Base-by-base conservation (phyloP, 2,888 invertebrate species). In the Trichogramma evanescens region DNA sequence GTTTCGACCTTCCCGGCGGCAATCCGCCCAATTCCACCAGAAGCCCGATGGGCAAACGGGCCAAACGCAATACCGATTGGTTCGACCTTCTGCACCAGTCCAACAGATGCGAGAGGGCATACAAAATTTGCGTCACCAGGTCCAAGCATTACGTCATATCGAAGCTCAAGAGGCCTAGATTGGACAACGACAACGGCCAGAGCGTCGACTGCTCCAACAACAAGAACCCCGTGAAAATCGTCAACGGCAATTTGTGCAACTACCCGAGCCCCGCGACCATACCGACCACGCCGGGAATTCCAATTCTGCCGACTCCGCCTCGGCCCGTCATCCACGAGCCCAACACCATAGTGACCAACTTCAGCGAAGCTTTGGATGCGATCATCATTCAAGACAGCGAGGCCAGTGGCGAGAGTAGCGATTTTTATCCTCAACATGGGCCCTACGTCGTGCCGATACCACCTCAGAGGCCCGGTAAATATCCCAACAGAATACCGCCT, bases 401-500 rank as follows among this genome's bases (percentile, higher is more conserved):
- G 52, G 57, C 58, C 50, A 43, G 41, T 6, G 9, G 1, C 3
- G 59, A 59, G 50, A 54, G 52, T 41, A 56, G 50, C 39, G 59
- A 59, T 54, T 54, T 13, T 50, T 51, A 55, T 50, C 49, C 59
- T 3, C 51, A 57, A 56, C 51, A 9, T 43, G 13, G 40, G 50
- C 54, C 46, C 10, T 8, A 59, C 50, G 7, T 10, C 9, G 4
- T 48, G 10, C 54, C 62, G 13, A 50, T 44, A 6, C 8, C 39
- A 41, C 42, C 57, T 54, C 43, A 59, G 52, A 58, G 63, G 10
- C 50, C 65, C 0, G 49, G 63, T 38, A 58, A 61, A 59, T 69
- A 65, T 52, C 68, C 67, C 0, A 55, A 42, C 7, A 62, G 66
- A 55, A 66, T 62, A 50, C 69, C 68, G 56, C 67, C 66, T 26